Conservation (phyloP, 2,888 invertebrate genomes). For the Stegana nigrithorax region DNA sequence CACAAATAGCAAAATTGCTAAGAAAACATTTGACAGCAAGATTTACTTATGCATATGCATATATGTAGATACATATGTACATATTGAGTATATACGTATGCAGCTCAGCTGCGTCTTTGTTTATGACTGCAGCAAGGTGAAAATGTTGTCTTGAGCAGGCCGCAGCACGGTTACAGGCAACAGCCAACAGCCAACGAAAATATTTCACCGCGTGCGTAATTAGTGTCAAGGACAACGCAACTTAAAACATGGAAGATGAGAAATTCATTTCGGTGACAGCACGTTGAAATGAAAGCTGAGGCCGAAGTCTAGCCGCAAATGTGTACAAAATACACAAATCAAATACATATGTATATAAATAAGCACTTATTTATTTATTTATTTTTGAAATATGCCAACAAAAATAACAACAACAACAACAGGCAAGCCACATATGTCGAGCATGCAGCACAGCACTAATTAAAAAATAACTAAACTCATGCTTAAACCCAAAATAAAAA, state of each 20-base stretch:
- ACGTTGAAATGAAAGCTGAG: constrained; percentile 25
- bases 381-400: background rate
- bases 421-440: background rate
- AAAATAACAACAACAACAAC: background rate
- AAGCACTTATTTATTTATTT: background rate
- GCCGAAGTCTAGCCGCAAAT: too few species aligned
- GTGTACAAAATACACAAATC: background rate
- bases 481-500: background rate
- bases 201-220: constrained; percentile 27
- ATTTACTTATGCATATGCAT: too few species aligned
- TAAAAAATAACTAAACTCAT: background rate
- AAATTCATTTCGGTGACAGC: constrained; percentile 34
- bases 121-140: constrained; percentile 13
- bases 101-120: background rate
- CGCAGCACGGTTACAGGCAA: background rate
- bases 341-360: background rate
- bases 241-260: constrained; percentile 6
- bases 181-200: background rate
- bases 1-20: too few species aligned
- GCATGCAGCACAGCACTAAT: background rate
- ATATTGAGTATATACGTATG: background rate
- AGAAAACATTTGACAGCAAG: too few species aligned
- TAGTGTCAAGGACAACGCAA: constrained; percentile 49
- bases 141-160: too few species aligned
- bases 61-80: too few species aligned